phyloP scores from a whole-genome alignment of 1,140 invertebrate species.

The Leptopilina clavipes region DNA sequence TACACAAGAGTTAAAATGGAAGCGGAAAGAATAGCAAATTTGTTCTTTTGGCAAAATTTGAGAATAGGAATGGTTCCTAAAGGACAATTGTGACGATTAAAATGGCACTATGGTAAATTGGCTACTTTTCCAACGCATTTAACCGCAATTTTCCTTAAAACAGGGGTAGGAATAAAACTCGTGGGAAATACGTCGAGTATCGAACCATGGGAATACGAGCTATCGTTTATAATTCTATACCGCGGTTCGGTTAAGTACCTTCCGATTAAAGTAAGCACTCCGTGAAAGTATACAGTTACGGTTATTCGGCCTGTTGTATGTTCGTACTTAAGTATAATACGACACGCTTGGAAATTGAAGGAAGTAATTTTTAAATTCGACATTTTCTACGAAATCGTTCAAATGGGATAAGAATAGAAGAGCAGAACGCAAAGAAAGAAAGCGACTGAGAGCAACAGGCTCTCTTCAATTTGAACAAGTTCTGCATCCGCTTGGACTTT shows the following conservation, averaged over 20 bases:
- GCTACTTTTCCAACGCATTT: background rate
- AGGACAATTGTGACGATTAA: no score
- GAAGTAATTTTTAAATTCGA: conserved; percentile 14
- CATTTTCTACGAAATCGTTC: conserved; percentile 17
- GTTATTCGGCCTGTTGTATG: conserved; percentile 1
- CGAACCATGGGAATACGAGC: conserved; percentile 57
- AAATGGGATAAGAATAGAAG: background rate
- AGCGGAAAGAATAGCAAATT: no score
- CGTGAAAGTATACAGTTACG: conserved; percentile 61
- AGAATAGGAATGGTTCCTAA: no score
- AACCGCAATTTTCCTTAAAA: conserved; percentile 25
- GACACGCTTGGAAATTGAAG: conserved; percentile 26
- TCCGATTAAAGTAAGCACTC: conserved; percentile 62
- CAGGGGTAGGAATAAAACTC: conserved; percentile 51
- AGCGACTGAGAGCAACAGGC: no score
- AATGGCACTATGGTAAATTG: no score
- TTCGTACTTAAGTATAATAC: conserved; percentile 25
- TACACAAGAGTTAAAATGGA: no score
- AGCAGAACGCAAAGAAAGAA: background rate
- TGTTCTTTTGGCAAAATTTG: no score
- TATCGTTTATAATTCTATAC: conserved; percentile 64
- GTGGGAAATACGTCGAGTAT: conserved; percentile 54
- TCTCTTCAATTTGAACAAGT: no score
- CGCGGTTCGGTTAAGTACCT: conserved; percentile 62
- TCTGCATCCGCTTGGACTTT: no score